Evolutionary conservation across 1,140 invertebrate genomes (phyloP).

Genomic region (Cotesia glomerata): DNA sequence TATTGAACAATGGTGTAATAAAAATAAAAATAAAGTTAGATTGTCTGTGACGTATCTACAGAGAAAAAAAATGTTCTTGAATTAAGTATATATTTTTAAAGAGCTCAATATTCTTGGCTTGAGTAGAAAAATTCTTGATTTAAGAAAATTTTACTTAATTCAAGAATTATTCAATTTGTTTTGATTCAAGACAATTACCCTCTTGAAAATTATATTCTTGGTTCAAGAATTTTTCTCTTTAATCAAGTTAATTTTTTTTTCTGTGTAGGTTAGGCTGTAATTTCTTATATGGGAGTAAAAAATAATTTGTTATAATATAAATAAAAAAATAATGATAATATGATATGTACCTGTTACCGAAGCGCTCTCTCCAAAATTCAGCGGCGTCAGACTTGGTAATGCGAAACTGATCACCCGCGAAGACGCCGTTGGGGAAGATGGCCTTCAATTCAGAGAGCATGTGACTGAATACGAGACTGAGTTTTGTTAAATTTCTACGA

Average conservation of each 20-base stretch:
- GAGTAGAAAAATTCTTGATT: too few relatives aligned
- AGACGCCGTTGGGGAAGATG: constrained; percentile 94
- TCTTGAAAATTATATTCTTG: too few relatives aligned
- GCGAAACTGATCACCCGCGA: constrained; percentile 95
- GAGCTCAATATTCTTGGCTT: too few relatives aligned
- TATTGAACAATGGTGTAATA: background rate
- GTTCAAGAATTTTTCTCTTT: too few relatives aligned
- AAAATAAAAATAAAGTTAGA: background rate
- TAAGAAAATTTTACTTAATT: too few relatives aligned
- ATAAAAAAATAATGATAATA: background rate
- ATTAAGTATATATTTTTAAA: too few relatives aligned
- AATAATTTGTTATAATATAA: background rate
- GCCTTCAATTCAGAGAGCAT: constrained; percentile 99
- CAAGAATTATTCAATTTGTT: too few relatives aligned
- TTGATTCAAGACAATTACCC: too few relatives aligned
- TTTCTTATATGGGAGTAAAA: too few relatives aligned
- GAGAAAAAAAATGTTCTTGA: too few relatives aligned
- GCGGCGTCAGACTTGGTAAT: constrained; percentile 99
- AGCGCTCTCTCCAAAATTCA: constrained; percentile 96
- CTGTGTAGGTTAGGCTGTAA: background rate
- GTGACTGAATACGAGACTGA: constrained; percentile 98
- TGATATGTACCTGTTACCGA: constrained; percentile 86
- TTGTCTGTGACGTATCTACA: background rate
- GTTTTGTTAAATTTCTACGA: constrained; percentile 94
- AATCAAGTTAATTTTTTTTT: too few relatives aligned